Conservation (phyloP, 2,113 vertebrate species). For the Seriola rivoliana region DNA sequence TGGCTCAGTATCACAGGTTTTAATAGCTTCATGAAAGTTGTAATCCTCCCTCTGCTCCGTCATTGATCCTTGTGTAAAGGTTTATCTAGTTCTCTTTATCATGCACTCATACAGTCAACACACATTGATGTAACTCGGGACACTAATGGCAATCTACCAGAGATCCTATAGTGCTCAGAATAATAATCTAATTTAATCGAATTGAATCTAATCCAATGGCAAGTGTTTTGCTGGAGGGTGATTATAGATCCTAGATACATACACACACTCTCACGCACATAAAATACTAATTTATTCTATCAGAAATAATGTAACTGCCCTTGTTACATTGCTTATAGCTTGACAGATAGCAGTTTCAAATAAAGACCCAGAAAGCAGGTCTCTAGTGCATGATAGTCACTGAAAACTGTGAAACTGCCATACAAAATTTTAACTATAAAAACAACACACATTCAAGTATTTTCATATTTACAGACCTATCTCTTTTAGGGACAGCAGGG, state of each 20-base stretch:
- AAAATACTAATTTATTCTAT: no score
- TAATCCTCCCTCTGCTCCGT: constrained; percentile 46
- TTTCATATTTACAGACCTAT: no score
- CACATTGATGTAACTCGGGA: background rate
- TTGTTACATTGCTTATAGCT: background rate
- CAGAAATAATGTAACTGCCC: background rate
- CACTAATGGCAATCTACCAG: background rate
- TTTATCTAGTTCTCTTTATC: constrained; percentile 31
- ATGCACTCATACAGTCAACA: constrained; percentile 18
- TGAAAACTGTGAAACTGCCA: no score
- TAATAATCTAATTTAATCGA: background rate
- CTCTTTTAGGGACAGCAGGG: no score
- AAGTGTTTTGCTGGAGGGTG: background rate
- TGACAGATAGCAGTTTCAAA: no score
- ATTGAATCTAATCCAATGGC: background rate
- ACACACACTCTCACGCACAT: background rate
- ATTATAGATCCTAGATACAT: background rate
- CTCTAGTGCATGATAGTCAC: no score
- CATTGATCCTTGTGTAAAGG: constrained; percentile 47
- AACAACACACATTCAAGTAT: no score
- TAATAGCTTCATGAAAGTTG: constrained; percentile 47
- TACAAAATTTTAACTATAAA: no score
- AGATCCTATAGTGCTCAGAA: background rate
- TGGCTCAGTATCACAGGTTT: constrained; percentile 23
- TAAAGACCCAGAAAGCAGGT: no score